Evolutionary conservation across 1,140 invertebrate species (phyloP).

Genomic region (Sogatella furcifera): DNA sequence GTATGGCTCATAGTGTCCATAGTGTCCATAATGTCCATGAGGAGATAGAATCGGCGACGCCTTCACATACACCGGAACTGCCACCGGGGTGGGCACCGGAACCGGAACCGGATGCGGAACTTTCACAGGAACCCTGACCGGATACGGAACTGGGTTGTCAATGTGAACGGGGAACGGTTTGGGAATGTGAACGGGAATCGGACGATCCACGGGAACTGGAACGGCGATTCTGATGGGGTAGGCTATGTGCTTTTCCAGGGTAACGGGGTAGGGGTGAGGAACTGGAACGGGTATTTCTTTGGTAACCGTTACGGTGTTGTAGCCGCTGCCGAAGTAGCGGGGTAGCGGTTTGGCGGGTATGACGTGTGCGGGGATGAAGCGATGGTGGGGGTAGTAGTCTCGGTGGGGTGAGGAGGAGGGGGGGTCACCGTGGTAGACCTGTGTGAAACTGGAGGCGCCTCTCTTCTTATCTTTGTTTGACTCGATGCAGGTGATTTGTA

Average conservation of each 20-base stretch:
- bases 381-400: no score
- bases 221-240: constrained; percentile 15
- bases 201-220: constrained; percentile 26
- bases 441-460: not conserved
- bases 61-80: not conserved
- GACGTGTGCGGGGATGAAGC: not conserved
- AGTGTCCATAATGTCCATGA: not conserved
- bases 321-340: not conserved
- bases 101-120: constrained; percentile 18
- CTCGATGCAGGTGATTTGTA: not conserved
- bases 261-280: constrained; percentile 18
- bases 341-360: not conserved
- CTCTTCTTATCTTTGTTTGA: not conserved
- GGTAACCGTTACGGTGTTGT: constrained; percentile 6
- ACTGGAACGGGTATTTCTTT: constrained; percentile 16
- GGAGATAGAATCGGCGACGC: not conserved
- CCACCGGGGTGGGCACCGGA: constrained; percentile 27
- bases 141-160: constrained; percentile 1
- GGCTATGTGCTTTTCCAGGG: constrained; percentile 20
- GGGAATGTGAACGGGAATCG: constrained; percentile 30
- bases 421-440: not conserved
- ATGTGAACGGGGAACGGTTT: constrained; percentile 8
- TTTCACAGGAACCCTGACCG: constrained; percentile 21
- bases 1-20: not conserved
- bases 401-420: not conserved